phyloP scores from a whole-genome alignment of 2,113 vertebrate species.

The Orientallactaga bullata region DNA sequence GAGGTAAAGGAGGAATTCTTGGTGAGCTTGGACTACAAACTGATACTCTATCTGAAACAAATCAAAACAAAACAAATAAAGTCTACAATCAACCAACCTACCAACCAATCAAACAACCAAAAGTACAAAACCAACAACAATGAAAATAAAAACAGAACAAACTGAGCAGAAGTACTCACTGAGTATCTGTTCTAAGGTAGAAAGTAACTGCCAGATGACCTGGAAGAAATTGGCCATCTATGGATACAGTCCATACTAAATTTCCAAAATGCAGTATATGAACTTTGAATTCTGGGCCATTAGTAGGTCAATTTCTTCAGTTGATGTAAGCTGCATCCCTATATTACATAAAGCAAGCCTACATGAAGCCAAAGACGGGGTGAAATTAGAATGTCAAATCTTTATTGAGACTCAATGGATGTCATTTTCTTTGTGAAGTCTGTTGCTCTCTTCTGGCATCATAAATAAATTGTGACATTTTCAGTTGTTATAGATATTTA shows the following conservation, averaged over 20 bases:
- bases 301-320: not conserved
- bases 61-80: too few relatives aligned
- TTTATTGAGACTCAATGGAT: not conserved
- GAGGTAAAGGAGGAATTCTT: too few relatives aligned
- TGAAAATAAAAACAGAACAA: too few relatives aligned
- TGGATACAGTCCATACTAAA: too few relatives aligned
- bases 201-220: not conserved
- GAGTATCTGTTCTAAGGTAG: too few relatives aligned
- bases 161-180: too few relatives aligned
- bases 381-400: not conserved
- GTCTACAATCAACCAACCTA: too few relatives aligned
- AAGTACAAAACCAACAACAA: too few relatives aligned
- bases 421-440: not conserved
- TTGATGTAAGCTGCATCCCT: not conserved
- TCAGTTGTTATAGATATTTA: constrained; percentile 11
- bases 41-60: too few relatives aligned
- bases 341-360: not conserved
- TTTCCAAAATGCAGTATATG: too few relatives aligned
- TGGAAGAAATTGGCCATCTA: not conserved
- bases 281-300: not conserved
- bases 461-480: constrained; percentile 48
- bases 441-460: not conserved
- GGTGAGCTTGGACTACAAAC: too few relatives aligned
- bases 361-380: not conserved
- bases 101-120: too few relatives aligned